A percentile compares a stretch with the other conserved stretches of the same genome.
Evolutionary conservation across 2,113 vertebrate genomes (phyloP).

Genomic region (Phainopepla nitens): DNA sequence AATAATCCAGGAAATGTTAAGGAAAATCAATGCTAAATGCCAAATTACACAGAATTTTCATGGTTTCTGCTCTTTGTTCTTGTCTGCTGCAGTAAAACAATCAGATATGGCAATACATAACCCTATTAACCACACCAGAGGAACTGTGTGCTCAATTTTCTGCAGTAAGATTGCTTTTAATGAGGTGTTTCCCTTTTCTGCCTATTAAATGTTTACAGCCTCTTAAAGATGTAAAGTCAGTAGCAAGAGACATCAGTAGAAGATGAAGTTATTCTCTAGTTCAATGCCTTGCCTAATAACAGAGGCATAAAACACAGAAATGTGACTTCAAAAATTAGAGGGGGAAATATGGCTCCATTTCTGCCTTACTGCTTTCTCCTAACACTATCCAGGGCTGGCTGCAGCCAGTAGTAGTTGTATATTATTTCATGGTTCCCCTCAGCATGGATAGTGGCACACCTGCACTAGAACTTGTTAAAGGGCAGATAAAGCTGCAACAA

Average conservation of each 20-base stretch:
- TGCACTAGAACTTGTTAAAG: not conserved
- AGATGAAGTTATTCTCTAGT: not conserved
- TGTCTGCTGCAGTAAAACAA: not conserved
- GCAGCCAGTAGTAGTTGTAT: not conserved
- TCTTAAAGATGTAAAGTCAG: not conserved
- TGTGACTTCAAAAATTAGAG: not conserved
- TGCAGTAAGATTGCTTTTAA: not conserved
- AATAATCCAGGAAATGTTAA: not conserved
- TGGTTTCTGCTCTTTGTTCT: not conserved
- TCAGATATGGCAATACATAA: not conserved
- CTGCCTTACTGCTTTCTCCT: not conserved
- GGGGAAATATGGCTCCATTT: not conserved
- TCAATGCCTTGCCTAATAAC: not conserved
- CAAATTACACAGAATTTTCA: not conserved
- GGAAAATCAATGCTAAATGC: not conserved
- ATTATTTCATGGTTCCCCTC: not conserved
- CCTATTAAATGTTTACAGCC: not conserved
- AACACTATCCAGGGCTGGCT: not conserved
- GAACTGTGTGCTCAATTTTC: not conserved
- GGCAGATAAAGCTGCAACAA: not conserved
- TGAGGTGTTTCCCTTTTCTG: not conserved
- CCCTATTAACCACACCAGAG: not conserved
- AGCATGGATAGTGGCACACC: rapidly evolving
- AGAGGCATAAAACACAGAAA: not conserved
- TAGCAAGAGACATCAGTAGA: not conserved